Evolutionary conservation across 2,113 vertebrate species (phyloP), one percentile per base, ranked within the genome.

Genomic region (Leucopsar rothschildi): DNA sequence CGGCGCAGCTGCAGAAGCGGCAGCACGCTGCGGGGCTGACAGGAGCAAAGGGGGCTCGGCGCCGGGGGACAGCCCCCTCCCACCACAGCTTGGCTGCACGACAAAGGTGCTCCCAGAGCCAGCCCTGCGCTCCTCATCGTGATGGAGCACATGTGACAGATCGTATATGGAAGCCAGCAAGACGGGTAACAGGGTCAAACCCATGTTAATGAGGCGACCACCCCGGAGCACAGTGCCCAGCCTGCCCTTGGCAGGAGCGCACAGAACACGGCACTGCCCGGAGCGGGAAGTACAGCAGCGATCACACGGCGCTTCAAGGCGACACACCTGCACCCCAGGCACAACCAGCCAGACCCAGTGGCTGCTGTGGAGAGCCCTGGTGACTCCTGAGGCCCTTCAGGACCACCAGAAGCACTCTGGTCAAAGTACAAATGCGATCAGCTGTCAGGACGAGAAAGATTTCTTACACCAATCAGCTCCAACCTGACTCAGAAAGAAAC

Each of bases 251-350:
- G 82, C 80, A 95, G 64, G 15, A 31, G 42, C 1, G 11, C n/a
- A 9, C 27, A 24, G 31, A 33, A 5, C 18, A 6, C 1, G 2
- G 1, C 1, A 2, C 37, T 70, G 69, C 60, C 59, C 60, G 9
- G 52, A 21, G 55, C 5, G 0, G 47, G 31, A 31, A 31, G 75
- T 49, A 5, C 42, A 39, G 77, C 80, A 27, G 19, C 52, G 9
- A 18, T 24, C 52, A 11, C 42, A 16, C 0, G 6, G 20, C 66
- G 12, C 53, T 45, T 14, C 11, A 56, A 37, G 82, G 68, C 22
- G 6, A 25, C 27, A 28, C 16, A 42, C 9, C 61, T 24, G 92
- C n/a, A 65, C 70, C 49, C 45, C 31, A 2, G 3, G 2, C 66
- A 49, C 6, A 37, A 53, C 27, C 88, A 78, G 72, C 28, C 69